These are phyloP conservation scores for Conchocele bisecta DNA, from an alignment of 2,888 invertebrate species.

Conservation along the genomic window DNA sequence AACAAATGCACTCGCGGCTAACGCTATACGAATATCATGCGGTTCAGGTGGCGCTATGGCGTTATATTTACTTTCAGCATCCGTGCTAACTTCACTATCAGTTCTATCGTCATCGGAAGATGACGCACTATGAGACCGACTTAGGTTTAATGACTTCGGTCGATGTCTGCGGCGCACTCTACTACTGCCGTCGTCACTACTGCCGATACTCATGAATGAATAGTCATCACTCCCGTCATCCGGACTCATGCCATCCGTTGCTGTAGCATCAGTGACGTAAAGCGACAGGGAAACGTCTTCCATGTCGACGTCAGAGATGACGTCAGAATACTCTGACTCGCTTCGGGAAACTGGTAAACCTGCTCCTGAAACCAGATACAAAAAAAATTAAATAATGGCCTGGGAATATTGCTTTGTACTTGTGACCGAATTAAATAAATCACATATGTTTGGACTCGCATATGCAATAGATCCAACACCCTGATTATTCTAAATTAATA, in stretches of 20 bases:
- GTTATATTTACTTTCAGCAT: constrained; percentile 61
- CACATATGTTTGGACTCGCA: no score
- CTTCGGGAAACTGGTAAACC: constrained; percentile 68
- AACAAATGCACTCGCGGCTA: constrained; percentile 67
- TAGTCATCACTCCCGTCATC: constrained; percentile 74
- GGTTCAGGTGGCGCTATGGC: constrained; percentile 54
- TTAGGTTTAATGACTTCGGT: constrained; percentile 76
- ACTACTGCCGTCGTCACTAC: constrained; percentile 66
- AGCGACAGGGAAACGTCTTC: constrained; percentile 72
- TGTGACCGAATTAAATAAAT: no score
- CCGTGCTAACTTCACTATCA: constrained; percentile 65
- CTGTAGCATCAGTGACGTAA: no score
- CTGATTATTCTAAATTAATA: no score
- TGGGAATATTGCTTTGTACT: no score
- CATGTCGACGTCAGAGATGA: constrained; percentile 74
- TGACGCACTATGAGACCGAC: constrained; percentile 76
- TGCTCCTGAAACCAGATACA: constrained; percentile 63
- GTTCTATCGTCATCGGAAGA: constrained; percentile 75
- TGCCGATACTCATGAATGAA: constrained; percentile 70
- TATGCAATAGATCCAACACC: no score
- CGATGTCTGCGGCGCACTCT: constrained; percentile 69
- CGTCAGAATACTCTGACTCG: constrained; percentile 76
- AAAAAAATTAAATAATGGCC: no score
- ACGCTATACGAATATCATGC: constrained; percentile 61
- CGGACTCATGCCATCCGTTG: constrained; percentile 72